phyloP scores from a whole-genome alignment of 2,888 invertebrate genomes.

The Oeneis ivallda region DNA sequence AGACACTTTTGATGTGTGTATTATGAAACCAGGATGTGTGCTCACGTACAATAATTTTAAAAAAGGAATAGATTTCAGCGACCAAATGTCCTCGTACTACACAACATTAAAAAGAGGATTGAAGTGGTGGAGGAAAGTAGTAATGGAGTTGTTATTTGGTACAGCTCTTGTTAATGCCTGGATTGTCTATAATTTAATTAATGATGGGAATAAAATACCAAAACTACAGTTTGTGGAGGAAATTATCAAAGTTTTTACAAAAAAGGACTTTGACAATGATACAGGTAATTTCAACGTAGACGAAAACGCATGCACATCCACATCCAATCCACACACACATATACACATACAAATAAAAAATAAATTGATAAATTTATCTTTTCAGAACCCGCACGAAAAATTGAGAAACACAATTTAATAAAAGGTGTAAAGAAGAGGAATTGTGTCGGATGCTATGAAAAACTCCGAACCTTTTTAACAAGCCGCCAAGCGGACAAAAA shows the following conservation, averaged over 20 bases:
- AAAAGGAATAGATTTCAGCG: neutral
- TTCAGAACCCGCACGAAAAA: neutral
- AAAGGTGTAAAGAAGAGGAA: neutral
- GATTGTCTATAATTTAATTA: neutral
- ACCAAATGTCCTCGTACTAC: neutral
- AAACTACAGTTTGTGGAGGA: neutral
- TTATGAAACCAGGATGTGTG: neutral
- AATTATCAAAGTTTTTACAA: neutral
- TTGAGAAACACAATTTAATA: neutral
- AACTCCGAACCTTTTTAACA: neutral
- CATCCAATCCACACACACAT: too few species aligned
- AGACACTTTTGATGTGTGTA: too few species aligned
- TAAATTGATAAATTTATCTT: neutral
- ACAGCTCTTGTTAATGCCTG: neutral
- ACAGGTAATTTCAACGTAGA: too few species aligned
- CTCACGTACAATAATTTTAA: neutral
- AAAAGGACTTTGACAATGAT: too few species aligned
- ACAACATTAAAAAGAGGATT: neutral
- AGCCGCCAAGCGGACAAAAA: neutral
- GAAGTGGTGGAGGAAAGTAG: neutral
- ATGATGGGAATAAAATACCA: neutral
- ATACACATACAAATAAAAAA: neutral
- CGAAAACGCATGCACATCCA: too few species aligned
- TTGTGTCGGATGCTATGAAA: neutral
- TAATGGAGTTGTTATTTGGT: neutral